Base-by-base conservation (phyloP, 2,113 vertebrate species). In the Glaucidium brasilianum region DNA sequence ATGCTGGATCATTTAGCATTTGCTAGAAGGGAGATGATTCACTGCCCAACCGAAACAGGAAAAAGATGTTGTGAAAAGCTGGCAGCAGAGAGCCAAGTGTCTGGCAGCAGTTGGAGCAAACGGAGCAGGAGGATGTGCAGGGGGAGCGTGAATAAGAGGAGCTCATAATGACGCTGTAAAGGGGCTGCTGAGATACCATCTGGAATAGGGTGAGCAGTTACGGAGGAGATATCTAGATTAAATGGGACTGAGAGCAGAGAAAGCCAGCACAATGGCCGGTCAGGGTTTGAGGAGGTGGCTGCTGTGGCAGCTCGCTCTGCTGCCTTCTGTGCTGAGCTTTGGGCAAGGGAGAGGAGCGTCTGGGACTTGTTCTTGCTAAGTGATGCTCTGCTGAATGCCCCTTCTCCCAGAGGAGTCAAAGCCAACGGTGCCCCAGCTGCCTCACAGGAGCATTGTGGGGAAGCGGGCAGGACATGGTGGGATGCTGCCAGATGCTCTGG, bases 31-130 rank as follows among this genome's bases (percentile, higher is more conserved):
- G 55, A 29, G 85, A 41, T 88, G 56, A 64, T 94, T 93, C 67
- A 84, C 15, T 73, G 41, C 66, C 29, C 78, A 35, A 15, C 50
- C 3, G 0, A n/a, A 92, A 72, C 73, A 85, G 83, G 34, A 25
- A 47, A 23, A 56, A 77, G 55, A 20, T 18, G 6, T 37, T 80
- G 26, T 64, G 89, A 81, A 37, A 41, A 89, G 63, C 80, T 73
- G 68, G 45, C 79, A 84, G 71, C 12, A 10, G 56, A 89, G 41
- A 58, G 63, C 72, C 45, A 8, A 78, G 30, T 7, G 77, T n/a
- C 69, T 90, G 91, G 75, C 82, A 96, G 13, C 60, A 78, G 34
- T 21, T 82, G 85, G 89, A 87, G 91, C 92, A 83, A 88, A 49
- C 3, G 1, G 88, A 83, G 60, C 79, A 43, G 89, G 32, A 60